Evolutionary conservation across 2,888 invertebrate species (phyloP), one percentile per base, ranked within the genome.

Genomic region (Epinotia nisella): DNA sequence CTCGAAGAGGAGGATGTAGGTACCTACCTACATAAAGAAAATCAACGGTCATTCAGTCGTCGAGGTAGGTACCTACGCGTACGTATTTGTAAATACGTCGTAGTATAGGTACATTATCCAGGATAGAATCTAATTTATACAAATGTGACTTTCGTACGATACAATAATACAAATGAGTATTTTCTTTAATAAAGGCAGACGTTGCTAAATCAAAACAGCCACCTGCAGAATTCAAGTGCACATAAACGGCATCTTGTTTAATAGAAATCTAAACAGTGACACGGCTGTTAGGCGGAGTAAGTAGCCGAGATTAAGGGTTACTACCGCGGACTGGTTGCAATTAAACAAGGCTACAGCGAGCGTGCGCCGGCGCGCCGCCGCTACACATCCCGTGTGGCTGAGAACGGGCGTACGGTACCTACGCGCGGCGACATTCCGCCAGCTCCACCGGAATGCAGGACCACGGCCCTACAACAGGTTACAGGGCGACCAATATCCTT

Each of bases 401-500:
- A 88, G 88, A 88, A 87, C 82, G 86, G 79, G 78, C 80, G 85
- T 92, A 91, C 91, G 91, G 91, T 92, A 91, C 90, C 87, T 88
- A 87, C 84, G 81, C 80, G 80, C 84, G 85, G 85, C 85, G 89
- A 89, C 93, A 93, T 93, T 92, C 93, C 90, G 82, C 81, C 85
- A 85, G 85, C 88, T 83, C 83, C 87, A 82, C 82, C 87, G 90
- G 90, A 90, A 92, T 90, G 90, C 86, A 85, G 84, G 83, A 83
- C 82, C 86, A 85, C 86, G 87, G 88, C 88, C 89, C 90, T 88
- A 86, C 86, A 91, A 92, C 92, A 91, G 91, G 91, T 90, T 90
- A 85, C 79, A 82, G 83, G 82, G 80, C 82, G 79, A 82, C 81
- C 79, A 81, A 81, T 83, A 87, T 90, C 87, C 87, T 88, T 85